Evolutionary conservation across 2,888 invertebrate genomes (phyloP).

Genomic region (Troilus luridus): DNA sequence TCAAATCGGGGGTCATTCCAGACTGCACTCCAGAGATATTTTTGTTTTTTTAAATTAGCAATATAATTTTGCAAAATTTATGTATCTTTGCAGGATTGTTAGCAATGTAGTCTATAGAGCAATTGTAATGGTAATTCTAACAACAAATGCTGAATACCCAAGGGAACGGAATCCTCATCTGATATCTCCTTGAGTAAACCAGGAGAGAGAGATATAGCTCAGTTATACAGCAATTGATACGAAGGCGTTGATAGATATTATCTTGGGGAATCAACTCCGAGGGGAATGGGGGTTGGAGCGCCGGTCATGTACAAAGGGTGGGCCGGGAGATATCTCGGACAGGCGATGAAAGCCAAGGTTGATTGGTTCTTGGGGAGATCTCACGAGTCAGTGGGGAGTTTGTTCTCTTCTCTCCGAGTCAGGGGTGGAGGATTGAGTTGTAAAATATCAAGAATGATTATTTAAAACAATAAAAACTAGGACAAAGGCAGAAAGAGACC

Average conservation of each 20-base stretch:
- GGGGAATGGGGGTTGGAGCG: not conserved
- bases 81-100: too few relatives aligned
- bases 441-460: too few relatives aligned
- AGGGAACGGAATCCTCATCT: not conserved
- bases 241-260: not conserved
- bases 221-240: not conserved
- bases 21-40: too few relatives aligned
- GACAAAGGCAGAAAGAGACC: too few relatives aligned
- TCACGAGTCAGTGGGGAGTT: not conserved
- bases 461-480: too few relatives aligned
- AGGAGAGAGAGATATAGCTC: not conserved
- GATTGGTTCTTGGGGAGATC: not conserved
- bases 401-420: too few relatives aligned
- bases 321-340: not conserved
- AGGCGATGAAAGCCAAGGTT: conserved; percentile 8
- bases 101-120: too few relatives aligned
- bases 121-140: too few relatives aligned
- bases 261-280: not conserved
- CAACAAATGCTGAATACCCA: not conserved
- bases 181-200: not conserved
- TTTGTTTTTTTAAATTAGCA: too few relatives aligned
- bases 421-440: too few relatives aligned
- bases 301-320: not conserved
- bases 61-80: too few relatives aligned
- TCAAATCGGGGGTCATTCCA: too few relatives aligned